Evolutionary conservation across 2,113 vertebrate genomes (phyloP), one percentile per base, ranked within the genome.

Genomic region (Dasyurus viverrinus): DNA sequence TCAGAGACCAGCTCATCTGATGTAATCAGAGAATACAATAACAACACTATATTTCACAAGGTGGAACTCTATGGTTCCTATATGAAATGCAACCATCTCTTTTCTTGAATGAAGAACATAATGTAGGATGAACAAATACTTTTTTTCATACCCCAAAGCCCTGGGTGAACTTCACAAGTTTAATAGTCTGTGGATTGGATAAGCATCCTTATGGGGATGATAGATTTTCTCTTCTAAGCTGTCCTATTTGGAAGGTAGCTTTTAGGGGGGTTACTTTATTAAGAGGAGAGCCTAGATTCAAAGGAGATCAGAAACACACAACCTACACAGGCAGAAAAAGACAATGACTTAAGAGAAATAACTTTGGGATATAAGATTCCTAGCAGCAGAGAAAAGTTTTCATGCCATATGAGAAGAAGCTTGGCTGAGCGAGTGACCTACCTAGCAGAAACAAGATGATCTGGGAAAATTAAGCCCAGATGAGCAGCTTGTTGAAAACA

Each of bases 1-100:
- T 95, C 89, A 92, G 93, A 91, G 93, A 94, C 57, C 93, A 93
- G 89, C 60, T 95, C 93, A 89, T 95, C 94, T 93, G 90, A 90
- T 53, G 91, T 26, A 84, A 94, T 54, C 16, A 96, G 60, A 68
- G 11, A 76, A 76, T 84, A 42, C 19, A 96, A 47, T 95, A 76
- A 90, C 90, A 95, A 68, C 96, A 93, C 92, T 84, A 68, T 90
- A n/a, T 68, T 95, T 95, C 23, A 90, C 53, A 54, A 93, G 27
- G 30, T 36, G 92, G 47, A 11, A 23, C n/a, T 84, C n/a, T 42
- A 7, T 22, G 68, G 68, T 84, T 19, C 68, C 68, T 84, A 42
- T 8, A 42, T 42, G 36, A 42, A 42, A 19, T 42, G 19, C 16
- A 42, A 42, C 16, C n/a, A 84, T 3, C 2, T 84, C 19, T 22